Base-by-base conservation (phyloP, 2,888 invertebrate genomes). In the Anagyrus pseudococci region DNA sequence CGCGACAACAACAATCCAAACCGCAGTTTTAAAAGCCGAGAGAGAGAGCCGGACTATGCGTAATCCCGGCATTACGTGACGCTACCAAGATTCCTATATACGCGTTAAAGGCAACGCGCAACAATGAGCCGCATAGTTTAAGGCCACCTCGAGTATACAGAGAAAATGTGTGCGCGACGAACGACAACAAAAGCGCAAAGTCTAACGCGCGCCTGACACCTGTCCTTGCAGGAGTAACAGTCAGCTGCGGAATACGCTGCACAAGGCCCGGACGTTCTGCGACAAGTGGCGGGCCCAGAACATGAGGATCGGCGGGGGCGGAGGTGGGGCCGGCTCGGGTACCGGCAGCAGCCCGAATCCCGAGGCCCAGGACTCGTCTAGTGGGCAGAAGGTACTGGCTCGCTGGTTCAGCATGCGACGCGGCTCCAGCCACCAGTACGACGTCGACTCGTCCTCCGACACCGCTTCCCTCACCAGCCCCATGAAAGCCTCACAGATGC, bases 321-420 rank as follows among this genome's bases (percentile, higher is more conserved):
- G 25, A 4, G 13, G 25, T n/a, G 13, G 54, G 46, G 22, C 22
- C 3, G 25, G 29, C 0, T 25, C 23, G 10, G 46, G 48, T 10
- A 37, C 8, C 17, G 29, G 48, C 23, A 26, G 50, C 17, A 20
- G 17, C 20, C 23, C 26, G 4, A 25, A 17, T 1, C 22, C 17
- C 55, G 22, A 43, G 13, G 2, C n/a, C 41, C 26, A 23, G 40
- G 47, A 37, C 19, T 29, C 23, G 33, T 29, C 22, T 17, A 47
- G 29, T 25, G 29, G 53, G 56, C 13, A 43, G 48, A 86, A 41
- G 61, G 85, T 94, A 46, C 85, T 94, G 50, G 90, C 93, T 33
- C 85, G 95, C 71, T 94, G 94, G 93, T 95, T 94, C 84, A 94
- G 93, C 74, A 92, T 94, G 68, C 84, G 94, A 43, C 85, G 93